Conservation (phyloP, 2,113 vertebrate species). For the Corythaixoides concolor region DNA sequence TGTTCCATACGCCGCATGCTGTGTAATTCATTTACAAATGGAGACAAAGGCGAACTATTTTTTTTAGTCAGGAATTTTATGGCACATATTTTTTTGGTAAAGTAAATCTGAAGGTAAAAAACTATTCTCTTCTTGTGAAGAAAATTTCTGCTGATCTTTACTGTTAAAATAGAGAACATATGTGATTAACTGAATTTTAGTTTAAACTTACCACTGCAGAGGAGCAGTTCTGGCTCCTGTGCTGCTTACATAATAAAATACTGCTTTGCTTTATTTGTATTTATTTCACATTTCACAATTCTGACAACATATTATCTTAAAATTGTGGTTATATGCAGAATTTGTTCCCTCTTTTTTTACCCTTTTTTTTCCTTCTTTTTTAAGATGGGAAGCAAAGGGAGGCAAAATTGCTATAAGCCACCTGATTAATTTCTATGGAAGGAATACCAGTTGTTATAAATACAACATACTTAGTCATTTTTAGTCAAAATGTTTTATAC, state of each 20-base stretch:
- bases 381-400: not conserved
- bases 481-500: not conserved
- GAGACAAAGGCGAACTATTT: not conserved
- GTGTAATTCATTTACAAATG: not conserved
- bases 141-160: not conserved
- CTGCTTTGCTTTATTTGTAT: not conserved
- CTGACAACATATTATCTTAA: not conserved
- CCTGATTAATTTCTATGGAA: not conserved
- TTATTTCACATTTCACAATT: not conserved
- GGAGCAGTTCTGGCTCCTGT: not conserved
- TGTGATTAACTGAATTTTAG: not conserved
- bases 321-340: not conserved
- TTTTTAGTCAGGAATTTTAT: not conserved
- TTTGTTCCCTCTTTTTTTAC: not conserved
- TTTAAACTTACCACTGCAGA: not conserved
- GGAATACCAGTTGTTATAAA: not conserved
- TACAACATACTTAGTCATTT: not conserved
- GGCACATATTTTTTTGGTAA: not conserved
- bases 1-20: accelerated
- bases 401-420: not conserved
- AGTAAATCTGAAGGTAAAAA: not conserved
- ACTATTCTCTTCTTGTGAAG: not conserved
- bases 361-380: not conserved
- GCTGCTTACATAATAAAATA: not conserved
- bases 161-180: not conserved